Conservation (phyloP, 2,797 vertebrate genomes). For the Eulemur albifrons region DNA sequence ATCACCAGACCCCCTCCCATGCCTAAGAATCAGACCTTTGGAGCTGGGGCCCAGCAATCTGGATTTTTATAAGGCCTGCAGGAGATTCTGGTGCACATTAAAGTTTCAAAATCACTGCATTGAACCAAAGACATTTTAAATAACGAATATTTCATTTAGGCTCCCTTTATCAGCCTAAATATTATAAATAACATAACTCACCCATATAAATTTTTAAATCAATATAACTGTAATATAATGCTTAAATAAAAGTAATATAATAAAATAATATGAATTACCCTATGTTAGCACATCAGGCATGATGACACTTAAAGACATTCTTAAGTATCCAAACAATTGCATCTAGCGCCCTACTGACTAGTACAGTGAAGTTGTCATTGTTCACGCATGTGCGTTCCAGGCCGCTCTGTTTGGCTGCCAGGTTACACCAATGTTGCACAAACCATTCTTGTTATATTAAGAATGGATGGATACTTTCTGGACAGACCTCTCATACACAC, state of each 20-base stretch:
- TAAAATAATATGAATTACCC: background rate
- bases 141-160: background rate
- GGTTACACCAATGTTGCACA: too few species aligned
- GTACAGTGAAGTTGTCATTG: too few species aligned
- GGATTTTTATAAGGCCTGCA: background rate
- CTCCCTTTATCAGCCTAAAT: background rate
- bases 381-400: too few species aligned
- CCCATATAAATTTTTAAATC: background rate
- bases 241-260: background rate
- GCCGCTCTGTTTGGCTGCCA: too few species aligned
- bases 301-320: background rate
- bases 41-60: background rate
- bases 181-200: background rate
- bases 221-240: background rate
- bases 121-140: background rate
- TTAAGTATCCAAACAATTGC: background rate
- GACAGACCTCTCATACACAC: too few species aligned
- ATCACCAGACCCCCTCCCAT: background rate
- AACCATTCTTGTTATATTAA: too few species aligned
- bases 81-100: background rate
- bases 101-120: background rate
- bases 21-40: background rate
- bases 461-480: too few species aligned
- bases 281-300: background rate
- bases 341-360: too few species aligned